Evolutionary conservation across 2,797 vertebrate species (phyloP).

Genomic region (Enteromius thamalakanensis): DNA sequence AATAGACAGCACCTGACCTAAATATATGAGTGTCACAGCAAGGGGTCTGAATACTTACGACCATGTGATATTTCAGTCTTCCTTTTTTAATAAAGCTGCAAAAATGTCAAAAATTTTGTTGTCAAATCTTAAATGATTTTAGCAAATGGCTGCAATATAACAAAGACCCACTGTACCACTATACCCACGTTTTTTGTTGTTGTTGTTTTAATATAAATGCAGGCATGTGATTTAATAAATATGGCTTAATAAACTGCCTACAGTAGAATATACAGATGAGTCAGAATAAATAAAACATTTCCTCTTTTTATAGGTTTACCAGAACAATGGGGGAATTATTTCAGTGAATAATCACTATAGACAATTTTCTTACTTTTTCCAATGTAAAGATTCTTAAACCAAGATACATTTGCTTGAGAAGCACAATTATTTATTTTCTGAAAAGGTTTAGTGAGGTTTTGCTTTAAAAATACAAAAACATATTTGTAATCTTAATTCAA

Average conservation of each 20-base stretch:
- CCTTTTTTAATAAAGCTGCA: no score
- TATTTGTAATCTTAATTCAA: no score
- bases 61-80: no score
- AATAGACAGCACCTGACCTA: no score
- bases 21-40: no score
- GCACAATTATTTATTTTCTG: background rate
- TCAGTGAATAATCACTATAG: background rate
- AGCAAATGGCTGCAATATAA: no score
- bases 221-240: background rate
- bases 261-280: background rate
- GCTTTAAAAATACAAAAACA: background rate
- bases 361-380: background rate
- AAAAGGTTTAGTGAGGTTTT: background rate
- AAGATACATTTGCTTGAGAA: no score
- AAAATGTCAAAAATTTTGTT: no score
- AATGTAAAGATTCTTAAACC: background rate
- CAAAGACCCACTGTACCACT: no score
- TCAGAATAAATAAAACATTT: background rate
- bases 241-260: background rate
- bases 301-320: background rate
- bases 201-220: background rate
- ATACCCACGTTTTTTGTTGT: background rate
- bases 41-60: no score
- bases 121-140: no score
- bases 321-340: background rate